Evolutionary conservation across 1,140 invertebrate genomes (phyloP).

Genomic region (Drosophila pachea): DNA sequence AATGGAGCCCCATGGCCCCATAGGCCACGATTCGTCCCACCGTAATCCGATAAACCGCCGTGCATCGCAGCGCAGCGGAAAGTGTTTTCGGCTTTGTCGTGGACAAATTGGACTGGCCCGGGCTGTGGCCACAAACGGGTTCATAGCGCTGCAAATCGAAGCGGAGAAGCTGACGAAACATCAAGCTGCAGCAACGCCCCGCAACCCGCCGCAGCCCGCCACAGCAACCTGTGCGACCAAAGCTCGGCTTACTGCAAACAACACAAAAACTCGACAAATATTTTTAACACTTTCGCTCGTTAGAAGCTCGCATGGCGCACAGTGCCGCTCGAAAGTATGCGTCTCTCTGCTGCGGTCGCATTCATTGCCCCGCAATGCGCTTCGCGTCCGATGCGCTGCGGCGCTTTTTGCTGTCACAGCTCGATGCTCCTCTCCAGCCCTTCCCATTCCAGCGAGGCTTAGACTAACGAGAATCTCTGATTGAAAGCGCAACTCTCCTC

Average conservation of each 20-base stretch:
- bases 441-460: slow-evolving; percentile 18
- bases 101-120: too few species aligned
- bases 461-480: too few species aligned
- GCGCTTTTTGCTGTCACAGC: slow-evolving; percentile 17
- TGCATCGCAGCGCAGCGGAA: too few species aligned
- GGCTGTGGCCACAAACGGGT: too few species aligned
- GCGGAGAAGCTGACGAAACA: slow-evolving; percentile 21
- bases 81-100: too few species aligned
- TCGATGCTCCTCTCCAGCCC: slow-evolving; percentile 15
- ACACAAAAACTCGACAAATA: slow-evolving; percentile 63
- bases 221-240: slow-evolving; percentile 24
- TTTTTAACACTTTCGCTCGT: slow-evolving; percentile 74
- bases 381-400: slow-evolving; percentile 21
- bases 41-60: too few species aligned
- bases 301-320: slow-evolving; percentile 54
- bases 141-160: slow-evolving; percentile 4
- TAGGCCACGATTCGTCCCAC: too few species aligned
- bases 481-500: too few species aligned
- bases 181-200: slow-evolving; percentile 23
- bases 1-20: too few species aligned
- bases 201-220: too few species aligned
- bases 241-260: slow-evolving; percentile 20
- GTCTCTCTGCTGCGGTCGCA: slow-evolving; percentile 14
- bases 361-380: slow-evolving; percentile 38
- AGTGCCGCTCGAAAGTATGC: slow-evolving; percentile 62